These are phyloP conservation scores for Conger conger DNA, from an alignment of 2,113 vertebrate species.

Conservation along the genomic window DNA sequence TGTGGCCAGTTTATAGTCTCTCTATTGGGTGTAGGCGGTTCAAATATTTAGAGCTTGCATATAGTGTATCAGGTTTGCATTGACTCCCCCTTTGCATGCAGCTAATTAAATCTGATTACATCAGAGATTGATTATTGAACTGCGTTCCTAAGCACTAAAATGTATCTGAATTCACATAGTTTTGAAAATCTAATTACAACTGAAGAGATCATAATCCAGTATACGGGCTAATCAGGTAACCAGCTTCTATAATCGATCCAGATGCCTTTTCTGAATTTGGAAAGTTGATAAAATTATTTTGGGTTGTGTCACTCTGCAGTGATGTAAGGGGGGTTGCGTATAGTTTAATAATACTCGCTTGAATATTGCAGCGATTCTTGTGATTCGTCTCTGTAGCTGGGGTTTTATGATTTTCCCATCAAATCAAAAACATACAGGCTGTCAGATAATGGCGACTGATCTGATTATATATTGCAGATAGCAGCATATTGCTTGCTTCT, in stretches of 20 bases:
- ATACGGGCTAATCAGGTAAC: background rate
- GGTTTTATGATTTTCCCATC: too few relatives aligned
- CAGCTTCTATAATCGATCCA: background rate
- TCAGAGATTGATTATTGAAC: background rate
- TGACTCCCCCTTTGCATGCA: background rate
- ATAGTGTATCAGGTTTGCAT: background rate
- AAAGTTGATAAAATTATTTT: background rate
- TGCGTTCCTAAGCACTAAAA: background rate
- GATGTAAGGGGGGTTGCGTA: background rate
- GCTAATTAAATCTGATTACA: background rate
- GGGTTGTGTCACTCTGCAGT: background rate
- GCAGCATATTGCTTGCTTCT: background rate
- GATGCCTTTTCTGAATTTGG: background rate
- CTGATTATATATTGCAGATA: background rate
- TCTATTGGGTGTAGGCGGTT: background rate
- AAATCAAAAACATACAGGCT: background rate
- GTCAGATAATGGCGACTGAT: too few relatives aligned
- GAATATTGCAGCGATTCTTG: background rate
- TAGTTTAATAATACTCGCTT: background rate
- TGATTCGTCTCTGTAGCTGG: background rate
- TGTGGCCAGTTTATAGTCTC: conserved; percentile 19
- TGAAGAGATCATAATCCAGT: background rate
- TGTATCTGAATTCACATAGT: background rate
- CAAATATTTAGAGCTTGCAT: background rate
- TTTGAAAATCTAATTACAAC: background rate